Base-by-base conservation (phyloP, 2,113 vertebrate genomes). In the Aspiorhynchus laticeps region DNA sequence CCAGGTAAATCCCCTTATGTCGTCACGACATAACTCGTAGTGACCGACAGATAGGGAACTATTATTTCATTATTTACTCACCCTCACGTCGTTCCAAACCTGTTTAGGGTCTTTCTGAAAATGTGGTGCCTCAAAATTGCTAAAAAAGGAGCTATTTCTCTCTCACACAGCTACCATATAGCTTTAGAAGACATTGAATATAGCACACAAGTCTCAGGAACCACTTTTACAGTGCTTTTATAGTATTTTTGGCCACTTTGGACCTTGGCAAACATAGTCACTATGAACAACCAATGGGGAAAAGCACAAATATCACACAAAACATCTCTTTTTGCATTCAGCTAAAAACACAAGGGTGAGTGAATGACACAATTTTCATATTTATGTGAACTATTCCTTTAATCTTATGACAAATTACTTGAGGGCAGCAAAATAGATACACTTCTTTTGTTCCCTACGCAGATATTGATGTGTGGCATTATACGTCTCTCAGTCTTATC, bases 351-450 rank as follows among this genome's bases (percentile, higher is more conserved):
- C 36, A 12, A 41, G 9, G 69, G 12, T 76, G n/a, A 48, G 2
- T 48, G 6, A 48, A 48, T 46, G n/a, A 9, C 74, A 76, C 14
- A 38, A 12, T 73, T 24, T 73, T 41, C 4, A 5, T 24, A 73
- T 48, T n/a, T 76, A 78, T 46, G 43, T 28, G 17, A 78, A 19
- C 46, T 53, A 46, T 53, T 78, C 26, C 75, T 80, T 59, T 38
- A 61, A 61, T 61, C 78, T 80, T 15, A 36, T 24, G 33, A 80
- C 21, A 59, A 61, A 80, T 80, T 11, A 41, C 78, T 61, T 80
- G 78, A 46, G 14, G 12, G 26, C 26, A 71, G 26, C 14, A n/a
- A 83, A 69, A 71, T 48, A 15, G 4, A 6, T 31, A 46, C 15
- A 67, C 61, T 31, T 67, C 0, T 28, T 82, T 51, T 43, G n/a